phyloP scores from a whole-genome alignment of 1,140 invertebrate genomes.

The Chrysomallon squamiferum region DNA sequence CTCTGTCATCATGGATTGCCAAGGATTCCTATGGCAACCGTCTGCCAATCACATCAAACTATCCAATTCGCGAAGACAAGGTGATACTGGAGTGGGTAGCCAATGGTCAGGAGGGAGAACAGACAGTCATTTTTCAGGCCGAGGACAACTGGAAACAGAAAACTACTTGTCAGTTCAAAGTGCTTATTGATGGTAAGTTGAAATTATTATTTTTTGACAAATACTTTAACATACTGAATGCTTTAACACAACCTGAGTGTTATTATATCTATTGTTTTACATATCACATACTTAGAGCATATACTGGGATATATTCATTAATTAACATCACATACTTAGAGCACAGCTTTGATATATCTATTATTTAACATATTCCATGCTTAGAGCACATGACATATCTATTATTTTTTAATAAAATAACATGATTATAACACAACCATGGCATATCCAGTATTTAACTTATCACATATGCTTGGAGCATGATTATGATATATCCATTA shows the following conservation, averaged over 20 bases:
- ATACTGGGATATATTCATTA: too few relatives aligned
- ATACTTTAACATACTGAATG: neutral
- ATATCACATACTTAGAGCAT: too few relatives aligned
- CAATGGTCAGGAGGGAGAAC: slow-evolving; percentile 18
- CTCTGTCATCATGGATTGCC: slow-evolving; percentile 28
- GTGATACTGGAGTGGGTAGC: slow-evolving; percentile 24
- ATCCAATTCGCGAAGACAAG: slow-evolving; percentile 21
- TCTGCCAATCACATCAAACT: slow-evolving; percentile 28
- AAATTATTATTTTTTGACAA: slow-evolving; percentile 2
- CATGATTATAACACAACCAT: too few relatives aligned
- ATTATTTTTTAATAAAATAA: too few relatives aligned
- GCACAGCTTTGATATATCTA: too few relatives aligned
- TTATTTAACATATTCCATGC: too few relatives aligned
- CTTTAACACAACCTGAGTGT: neutral
- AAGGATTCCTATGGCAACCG: slow-evolving; percentile 23
- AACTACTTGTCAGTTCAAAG: slow-evolving; percentile 33
- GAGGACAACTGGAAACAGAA: slow-evolving; percentile 29
- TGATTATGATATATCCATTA: too few relatives aligned
- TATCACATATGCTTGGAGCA: too few relatives aligned
- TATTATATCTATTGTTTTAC: neutral
- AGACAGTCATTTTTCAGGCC: slow-evolving; percentile 31
- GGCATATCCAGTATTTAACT: too few relatives aligned
- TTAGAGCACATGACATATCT: too few relatives aligned
- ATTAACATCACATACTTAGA: too few relatives aligned
- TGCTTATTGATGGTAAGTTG: slow-evolving; percentile 27